These are phyloP conservation scores for Oreotrochilus melanogaster DNA, from an alignment of 2,113 vertebrate species.

Conservation along the genomic window DNA sequence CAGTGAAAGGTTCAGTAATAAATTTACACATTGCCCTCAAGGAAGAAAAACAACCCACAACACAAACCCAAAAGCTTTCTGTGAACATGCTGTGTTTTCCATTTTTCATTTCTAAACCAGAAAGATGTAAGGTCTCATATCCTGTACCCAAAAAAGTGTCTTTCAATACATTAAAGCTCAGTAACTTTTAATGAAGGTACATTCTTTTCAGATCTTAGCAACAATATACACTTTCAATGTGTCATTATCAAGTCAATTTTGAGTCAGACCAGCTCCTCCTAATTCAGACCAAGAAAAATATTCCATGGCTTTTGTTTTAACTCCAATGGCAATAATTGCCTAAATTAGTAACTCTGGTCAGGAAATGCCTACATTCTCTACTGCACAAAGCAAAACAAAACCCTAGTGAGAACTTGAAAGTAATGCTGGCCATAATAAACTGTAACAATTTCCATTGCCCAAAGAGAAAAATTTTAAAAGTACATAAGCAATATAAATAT, in stretches of 20 bases:
- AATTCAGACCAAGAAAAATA: conserved; percentile 22
- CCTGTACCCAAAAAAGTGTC: neutral
- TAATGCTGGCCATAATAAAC: neutral
- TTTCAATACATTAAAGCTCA: neutral
- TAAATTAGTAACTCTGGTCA: neutral
- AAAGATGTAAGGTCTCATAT: neutral
- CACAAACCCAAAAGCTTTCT: neutral
- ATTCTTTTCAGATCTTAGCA: neutral
- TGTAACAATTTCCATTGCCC: conserved; percentile 7
- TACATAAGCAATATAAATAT: neutral
- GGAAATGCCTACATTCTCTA: neutral
- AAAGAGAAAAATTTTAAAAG: neutral
- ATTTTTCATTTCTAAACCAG: neutral
- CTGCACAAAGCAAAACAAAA: conserved; percentile 24
- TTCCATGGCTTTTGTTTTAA: neutral
- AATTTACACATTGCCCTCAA: neutral
- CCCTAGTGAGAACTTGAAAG: neutral
- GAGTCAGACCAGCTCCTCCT: neutral
- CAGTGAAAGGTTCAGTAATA: neutral
- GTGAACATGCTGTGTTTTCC: neutral
- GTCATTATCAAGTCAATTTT: neutral
- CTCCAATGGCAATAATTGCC: neutral
- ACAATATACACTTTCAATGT: neutral
- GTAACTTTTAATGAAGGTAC: neutral
- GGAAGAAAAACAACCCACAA: neutral